A percentile compares a stretch with the other conserved stretches of the same genome.
Evolutionary conservation across 1,140 invertebrate species (phyloP).

Genomic region (Phenacoccus solenopsis): DNA sequence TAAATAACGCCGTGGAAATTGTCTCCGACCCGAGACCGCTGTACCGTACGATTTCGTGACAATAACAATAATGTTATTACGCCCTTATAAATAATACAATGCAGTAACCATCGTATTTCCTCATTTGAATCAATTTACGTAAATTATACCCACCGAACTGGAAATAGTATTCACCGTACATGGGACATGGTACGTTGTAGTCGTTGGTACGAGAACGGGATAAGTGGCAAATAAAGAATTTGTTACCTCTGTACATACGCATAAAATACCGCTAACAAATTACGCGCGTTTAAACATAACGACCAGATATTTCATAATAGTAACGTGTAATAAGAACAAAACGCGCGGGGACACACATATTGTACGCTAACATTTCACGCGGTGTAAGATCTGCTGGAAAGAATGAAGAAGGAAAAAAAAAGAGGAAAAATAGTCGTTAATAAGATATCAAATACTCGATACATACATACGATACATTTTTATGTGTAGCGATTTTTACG

Average conservation of each 20-base stretch:
- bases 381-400: neutral
- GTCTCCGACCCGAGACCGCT: neutral
- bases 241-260: neutral
- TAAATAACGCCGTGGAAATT: neutral
- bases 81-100: slow-evolving; percentile 3
- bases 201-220: too few relatives aligned
- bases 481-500: neutral
- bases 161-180: neutral
- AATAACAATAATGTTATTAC: slow-evolving; percentile 3
- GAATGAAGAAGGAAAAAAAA: neutral
- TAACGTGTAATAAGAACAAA: too few relatives aligned
- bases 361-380: too few relatives aligned
- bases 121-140: slow-evolving; percentile 3
- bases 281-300: neutral
- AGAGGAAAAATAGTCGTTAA: neutral
- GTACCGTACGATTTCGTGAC: neutral
- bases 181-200: neutral
- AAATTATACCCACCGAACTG: neutral
- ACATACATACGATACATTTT: neutral
- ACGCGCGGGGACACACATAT: too few relatives aligned
- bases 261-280: neutral
- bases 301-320: neutral
- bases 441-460: neutral
- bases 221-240: slow-evolving; percentile 3
- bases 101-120: slow-evolving; percentile 1